Percentiles rank a stretch among this genome's conserved stretches.
Evolutionary conservation across 53 echinoderm and acorn worm genomes (phyloP).

Genomic region (Actinopyga echinites): DNA sequence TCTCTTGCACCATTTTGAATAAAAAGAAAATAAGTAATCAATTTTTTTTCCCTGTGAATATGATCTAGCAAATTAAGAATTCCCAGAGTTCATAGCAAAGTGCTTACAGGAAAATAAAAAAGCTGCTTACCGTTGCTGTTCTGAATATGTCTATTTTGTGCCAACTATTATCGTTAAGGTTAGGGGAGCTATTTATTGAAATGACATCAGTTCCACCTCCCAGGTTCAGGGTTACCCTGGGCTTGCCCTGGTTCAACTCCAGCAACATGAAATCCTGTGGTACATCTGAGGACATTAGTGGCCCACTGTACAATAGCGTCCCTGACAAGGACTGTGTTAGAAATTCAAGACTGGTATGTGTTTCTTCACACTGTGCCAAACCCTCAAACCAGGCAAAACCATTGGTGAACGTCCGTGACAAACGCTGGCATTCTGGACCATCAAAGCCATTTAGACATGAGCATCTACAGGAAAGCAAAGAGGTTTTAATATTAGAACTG

Average conservation of each 20-base stretch:
- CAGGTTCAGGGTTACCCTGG: slow-evolving; percentile 65
- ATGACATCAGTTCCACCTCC: slow-evolving; percentile 48
- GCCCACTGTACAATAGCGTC: slow-evolving; percentile 88
- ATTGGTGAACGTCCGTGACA: slow-evolving; percentile 73
- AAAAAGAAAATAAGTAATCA: too few species aligned
- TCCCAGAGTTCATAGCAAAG: too few species aligned
- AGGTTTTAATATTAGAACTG: background rate
- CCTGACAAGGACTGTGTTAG: slow-evolving; percentile 65
- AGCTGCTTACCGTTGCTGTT: slow-evolving; percentile 1
- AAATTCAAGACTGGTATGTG: slow-evolving; percentile 81
- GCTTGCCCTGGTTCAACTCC: slow-evolving; percentile 61
- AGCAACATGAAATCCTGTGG: slow-evolving; percentile 75
- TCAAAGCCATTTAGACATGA: slow-evolving; percentile 71
- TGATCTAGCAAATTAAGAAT: too few species aligned
- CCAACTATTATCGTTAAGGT: slow-evolving; percentile 65
- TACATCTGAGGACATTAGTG: slow-evolving; percentile 59
- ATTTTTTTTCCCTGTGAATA: too few species aligned
- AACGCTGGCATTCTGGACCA: slow-evolving; percentile 90
- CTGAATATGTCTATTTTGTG: slow-evolving; percentile 68
- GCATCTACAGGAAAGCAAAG: slow-evolving; percentile 52
- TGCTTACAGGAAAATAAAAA: background rate
- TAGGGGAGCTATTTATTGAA: background rate
- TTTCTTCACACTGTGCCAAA: slow-evolving; percentile 82
- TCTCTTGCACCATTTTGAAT: too few species aligned
- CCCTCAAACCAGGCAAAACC: slow-evolving; percentile 83